A percentile compares a stretch with the other conserved stretches of the same genome.
These are phyloP conservation scores for Microctenopoma lineatum DNA, from an alignment of 2,797 vertebrate species.

Conservation along the genomic window DNA sequence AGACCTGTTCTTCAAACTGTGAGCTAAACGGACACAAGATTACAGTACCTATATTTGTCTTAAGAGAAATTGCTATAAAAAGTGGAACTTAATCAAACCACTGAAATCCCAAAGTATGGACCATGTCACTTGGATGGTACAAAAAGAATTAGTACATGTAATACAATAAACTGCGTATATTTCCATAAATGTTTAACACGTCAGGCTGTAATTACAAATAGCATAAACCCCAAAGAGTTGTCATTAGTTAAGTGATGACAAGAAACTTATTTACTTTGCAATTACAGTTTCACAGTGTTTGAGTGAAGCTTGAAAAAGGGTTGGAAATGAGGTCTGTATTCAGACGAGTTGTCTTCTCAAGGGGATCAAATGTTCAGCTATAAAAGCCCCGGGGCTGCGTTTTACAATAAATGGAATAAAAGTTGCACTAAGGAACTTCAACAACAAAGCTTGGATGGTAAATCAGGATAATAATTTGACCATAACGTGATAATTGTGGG, in stretches of 20 bases:
- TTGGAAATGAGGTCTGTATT: slow-evolving; percentile 12
- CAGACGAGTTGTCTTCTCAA: slow-evolving; percentile 27
- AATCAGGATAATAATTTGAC: slow-evolving; percentile 63
- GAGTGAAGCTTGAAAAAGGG: slow-evolving; percentile 20
- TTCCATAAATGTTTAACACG: not conserved
- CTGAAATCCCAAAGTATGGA: not conserved
- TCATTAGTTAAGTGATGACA: slow-evolving; percentile 12
- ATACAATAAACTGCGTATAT: not conserved
- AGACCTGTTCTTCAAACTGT: slow-evolving; percentile 40
- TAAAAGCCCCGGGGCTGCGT: slow-evolving; percentile 29
- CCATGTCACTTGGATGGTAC: not conserved
- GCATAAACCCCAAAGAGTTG: not conserved
- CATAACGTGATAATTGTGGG: slow-evolving; percentile 55
- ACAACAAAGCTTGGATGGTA: slow-evolving; percentile 36
- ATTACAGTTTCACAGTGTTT: slow-evolving; percentile 7
- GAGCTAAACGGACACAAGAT: slow-evolving; percentile 17
- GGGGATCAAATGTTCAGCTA: slow-evolving; percentile 38
- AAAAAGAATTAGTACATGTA: not conserved
- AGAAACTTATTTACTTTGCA: not conserved
- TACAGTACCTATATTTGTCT: not conserved
- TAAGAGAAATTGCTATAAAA: not conserved
- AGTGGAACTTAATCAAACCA: not conserved
- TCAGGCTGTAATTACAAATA: not conserved
- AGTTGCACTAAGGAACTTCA: slow-evolving; percentile 33
- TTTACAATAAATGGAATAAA: slow-evolving; percentile 48